phyloP scores from a whole-genome alignment of 64 coral and sea anemone species.

The Astreopora myriophthalma region DNA sequence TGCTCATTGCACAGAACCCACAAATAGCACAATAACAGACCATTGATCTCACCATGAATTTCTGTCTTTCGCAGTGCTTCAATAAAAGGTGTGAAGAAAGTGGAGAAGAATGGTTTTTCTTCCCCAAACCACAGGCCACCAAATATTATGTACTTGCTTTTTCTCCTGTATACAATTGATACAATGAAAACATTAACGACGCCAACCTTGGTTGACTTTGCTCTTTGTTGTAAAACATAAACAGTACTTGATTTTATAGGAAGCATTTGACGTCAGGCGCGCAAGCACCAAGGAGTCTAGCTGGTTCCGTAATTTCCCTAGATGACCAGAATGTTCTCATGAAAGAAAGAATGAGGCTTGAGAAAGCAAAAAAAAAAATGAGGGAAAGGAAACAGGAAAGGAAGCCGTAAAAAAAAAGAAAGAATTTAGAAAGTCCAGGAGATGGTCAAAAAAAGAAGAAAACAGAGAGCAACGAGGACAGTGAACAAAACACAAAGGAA shows the following conservation, averaged over 20 bases:
- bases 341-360: no score
- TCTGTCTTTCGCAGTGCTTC: slow-evolving; percentile 1
- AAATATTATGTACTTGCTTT: slow-evolving; percentile 15
- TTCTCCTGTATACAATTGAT: neutral
- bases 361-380: no score
- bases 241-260: neutral
- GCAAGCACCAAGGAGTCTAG: neutral
- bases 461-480: no score
- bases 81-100: slow-evolving; percentile 44
- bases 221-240: neutral
- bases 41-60: neutral
- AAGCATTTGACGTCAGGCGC: neutral
- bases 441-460: no score
- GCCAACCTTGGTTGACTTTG: no score
- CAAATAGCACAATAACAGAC: neutral
- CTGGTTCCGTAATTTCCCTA: no score
- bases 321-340: no score
- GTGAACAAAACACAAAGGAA: no score
- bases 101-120: slow-evolving; percentile 54
- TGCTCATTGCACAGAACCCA: neutral
- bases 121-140: slow-evolving; percentile 49
- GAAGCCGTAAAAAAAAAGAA: no score
- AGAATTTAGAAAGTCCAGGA: no score
- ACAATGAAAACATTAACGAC: neutral
- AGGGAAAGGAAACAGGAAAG: no score